These are phyloP conservation scores for Drosophila borealis DNA, from an alignment of 2,888 invertebrate species.

Conservation along the genomic window DNA sequence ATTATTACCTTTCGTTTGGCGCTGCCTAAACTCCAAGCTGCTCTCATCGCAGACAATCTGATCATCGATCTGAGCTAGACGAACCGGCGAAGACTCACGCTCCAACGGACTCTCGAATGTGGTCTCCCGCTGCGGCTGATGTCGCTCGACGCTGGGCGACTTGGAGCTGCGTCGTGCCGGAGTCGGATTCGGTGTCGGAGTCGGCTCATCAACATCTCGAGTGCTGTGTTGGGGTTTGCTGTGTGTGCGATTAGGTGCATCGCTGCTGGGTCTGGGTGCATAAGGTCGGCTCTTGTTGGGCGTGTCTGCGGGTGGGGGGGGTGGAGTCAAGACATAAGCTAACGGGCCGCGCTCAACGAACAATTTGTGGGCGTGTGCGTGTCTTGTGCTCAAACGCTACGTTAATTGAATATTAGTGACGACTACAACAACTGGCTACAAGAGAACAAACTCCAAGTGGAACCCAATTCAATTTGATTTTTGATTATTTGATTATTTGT, in stretches of 20 bases:
- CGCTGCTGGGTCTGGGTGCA: slow-evolving; percentile 52
- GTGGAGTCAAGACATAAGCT: slow-evolving; percentile 61
- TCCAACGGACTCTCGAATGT: slow-evolving; percentile 65
- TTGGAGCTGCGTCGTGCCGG: slow-evolving; percentile 59
- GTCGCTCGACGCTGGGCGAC: slow-evolving; percentile 67
- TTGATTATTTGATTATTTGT: background rate
- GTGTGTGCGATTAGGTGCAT: slow-evolving; percentile 61
- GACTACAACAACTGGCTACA: slow-evolving; percentile 38
- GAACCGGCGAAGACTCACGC: slow-evolving; percentile 43
- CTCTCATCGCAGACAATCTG: slow-evolving; percentile 58
- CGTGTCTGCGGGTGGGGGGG: slow-evolving; percentile 54
- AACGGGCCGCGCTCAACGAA: slow-evolving; percentile 40
- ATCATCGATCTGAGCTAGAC: slow-evolving; percentile 50
- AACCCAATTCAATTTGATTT: too few species aligned
- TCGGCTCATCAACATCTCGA: slow-evolving; percentile 12
- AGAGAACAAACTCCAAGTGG: background rate
- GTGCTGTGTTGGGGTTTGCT: slow-evolving; percentile 46
- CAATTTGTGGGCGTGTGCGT: slow-evolving; percentile 22
- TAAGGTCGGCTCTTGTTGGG: slow-evolving; percentile 62
- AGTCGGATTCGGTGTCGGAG: slow-evolving; percentile 6
- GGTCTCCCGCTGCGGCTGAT: slow-evolving; percentile 68
- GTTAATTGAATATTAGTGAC: slow-evolving; percentile 63
- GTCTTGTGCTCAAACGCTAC: slow-evolving; percentile 30
- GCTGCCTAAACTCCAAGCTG: slow-evolving; percentile 21
- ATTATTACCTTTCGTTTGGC: slow-evolving; percentile 13